Percentiles rank a stretch among this genome's conserved stretches.
Conservation (phyloP, 2,113 vertebrate genomes). For the Gallinago jamesoni region DNA sequence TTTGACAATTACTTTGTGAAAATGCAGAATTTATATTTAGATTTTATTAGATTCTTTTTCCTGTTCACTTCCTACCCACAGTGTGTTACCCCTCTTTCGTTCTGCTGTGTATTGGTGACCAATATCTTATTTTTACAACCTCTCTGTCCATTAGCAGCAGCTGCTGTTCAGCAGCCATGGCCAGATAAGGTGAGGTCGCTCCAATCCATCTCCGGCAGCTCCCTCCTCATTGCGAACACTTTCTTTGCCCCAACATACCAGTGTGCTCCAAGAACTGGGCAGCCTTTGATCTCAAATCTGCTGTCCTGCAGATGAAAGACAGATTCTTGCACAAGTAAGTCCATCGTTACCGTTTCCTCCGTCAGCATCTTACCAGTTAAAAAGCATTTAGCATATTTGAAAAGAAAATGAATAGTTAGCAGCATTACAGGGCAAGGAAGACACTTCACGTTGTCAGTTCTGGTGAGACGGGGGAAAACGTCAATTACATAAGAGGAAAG, state of each 20-base stretch:
- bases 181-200: neutral
- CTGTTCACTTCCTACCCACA: neutral
- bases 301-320: neutral
- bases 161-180: neutral
- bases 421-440: neutral
- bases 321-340: neutral
- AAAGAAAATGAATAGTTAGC: neutral
- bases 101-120: neutral
- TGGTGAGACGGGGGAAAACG: neutral
- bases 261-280: neutral
- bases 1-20: neutral
- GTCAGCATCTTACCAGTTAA: neutral
- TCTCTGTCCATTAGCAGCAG: neutral
- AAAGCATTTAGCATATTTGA: neutral
- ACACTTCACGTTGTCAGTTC: neutral
- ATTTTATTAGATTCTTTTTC: neutral
- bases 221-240: neutral
- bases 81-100: neutral
- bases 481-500: neutral
- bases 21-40: neutral
- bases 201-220: neutral
- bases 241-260: neutral
- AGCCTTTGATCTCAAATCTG: constrained; percentile 10
- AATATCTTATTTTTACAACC: neutral
- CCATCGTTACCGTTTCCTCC: neutral